A percentile compares a stretch with the other conserved stretches of the same genome.
Conservation (phyloP, 2,113 vertebrate genomes). For the Anguilla japonica region DNA sequence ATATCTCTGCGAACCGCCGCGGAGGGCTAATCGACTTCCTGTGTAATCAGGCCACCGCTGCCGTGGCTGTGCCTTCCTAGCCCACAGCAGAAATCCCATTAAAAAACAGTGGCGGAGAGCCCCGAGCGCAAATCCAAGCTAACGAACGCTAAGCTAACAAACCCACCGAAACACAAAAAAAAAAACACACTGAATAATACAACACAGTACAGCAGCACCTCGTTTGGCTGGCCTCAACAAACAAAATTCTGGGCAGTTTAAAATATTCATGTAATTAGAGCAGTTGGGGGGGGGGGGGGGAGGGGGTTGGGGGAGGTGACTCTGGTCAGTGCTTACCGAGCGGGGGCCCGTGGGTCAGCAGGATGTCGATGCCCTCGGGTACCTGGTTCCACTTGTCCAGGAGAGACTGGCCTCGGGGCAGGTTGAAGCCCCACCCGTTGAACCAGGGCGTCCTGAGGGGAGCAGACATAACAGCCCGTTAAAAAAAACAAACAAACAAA, state of each 20-base stretch:
- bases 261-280: not conserved
- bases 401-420: conserved; percentile 95
- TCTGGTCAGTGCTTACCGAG: conserved; percentile 77
- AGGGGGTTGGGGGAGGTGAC: conserved; percentile 55
- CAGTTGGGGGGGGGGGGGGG: not conserved
- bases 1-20: conserved; percentile 70
- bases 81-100: conserved; percentile 58
- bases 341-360: conserved; percentile 97
- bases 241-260: not conserved
- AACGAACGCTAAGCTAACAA: not conserved
- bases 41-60: conserved; percentile 51
- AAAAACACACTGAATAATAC: not conserved
- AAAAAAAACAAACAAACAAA: not conserved
- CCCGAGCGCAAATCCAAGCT: conserved; percentile 24
- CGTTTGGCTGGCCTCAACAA: not conserved
- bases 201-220: not conserved
- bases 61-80: conserved; percentile 32
- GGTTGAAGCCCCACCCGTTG: conserved; percentile 98
- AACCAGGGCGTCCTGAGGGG: conserved; percentile 95
- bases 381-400: conserved; percentile 98
- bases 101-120: conserved; percentile 48
- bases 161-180: not conserved
- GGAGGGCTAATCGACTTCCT: conserved; percentile 74
- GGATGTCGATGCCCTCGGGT: conserved; percentile 94
- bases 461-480: conserved; percentile 34